Evolutionary conservation across 2,797 vertebrate species (phyloP), one percentile per base, ranked within the genome.

Genomic region (Acipenser transmontanus): DNA sequence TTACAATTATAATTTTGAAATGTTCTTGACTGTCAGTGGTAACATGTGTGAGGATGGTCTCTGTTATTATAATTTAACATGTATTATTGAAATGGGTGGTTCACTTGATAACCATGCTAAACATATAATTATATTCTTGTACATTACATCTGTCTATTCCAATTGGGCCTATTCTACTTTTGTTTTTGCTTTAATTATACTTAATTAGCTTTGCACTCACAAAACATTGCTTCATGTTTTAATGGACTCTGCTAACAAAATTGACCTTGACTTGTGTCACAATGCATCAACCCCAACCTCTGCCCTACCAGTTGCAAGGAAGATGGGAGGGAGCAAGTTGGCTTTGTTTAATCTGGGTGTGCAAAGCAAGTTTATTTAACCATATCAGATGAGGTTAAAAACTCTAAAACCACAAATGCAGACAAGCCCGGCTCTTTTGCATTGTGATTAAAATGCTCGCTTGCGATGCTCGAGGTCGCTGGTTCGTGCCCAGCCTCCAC

Each of bases 201-300:
- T 9, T 69, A 78, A 82, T 82, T 80, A 77, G 69, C 61, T 73
- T 72, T 69, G 71, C 65, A 69, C 61, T 71, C 56, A 77, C 76
- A 74, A 71, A 70, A 50, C 60, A 67, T 50, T 61, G 61, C 61
- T 49, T 54, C 47, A 59, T 61, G 69, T 77, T 75, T 82, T 70
- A 73, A 56, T 74, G 17, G 7, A 75, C 20, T 17, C 78, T 59
- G 73, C 68, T 71, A 64, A 63, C 69, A 72, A 78, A 77, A 69
- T 68, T 74, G 65, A 71, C 69, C 63, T 10, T 73, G 63, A 68
- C 52, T 66, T 75, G 66, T 57, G 68, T 70, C 20, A 7, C 68
- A 72, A 67, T 51, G 17, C 47, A 63, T 34, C 34, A 17, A 17
- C 17, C 17, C 17, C 17, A 17, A 34, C 34, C 34, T 34, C 34